Base-by-base conservation (phyloP, 2,797 vertebrate genomes). In the Picus viridis region DNA sequence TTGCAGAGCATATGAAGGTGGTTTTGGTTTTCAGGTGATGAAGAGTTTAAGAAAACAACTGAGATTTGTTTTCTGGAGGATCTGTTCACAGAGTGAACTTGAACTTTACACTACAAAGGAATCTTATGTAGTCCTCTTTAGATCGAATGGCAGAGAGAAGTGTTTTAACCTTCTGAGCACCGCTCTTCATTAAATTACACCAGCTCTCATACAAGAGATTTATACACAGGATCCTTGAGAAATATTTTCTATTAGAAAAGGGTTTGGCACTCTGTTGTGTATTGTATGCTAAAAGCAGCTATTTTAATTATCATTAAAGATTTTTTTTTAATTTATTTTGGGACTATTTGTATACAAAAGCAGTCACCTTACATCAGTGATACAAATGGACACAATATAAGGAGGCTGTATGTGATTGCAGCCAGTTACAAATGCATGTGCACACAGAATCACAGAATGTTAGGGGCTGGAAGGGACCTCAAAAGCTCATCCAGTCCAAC, bases 1-100 rank as follows among this genome's bases (percentile, higher is more conserved):
- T 92, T 89, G 47, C 32, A 68, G 85, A 65, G 41, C 77, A 51
- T 58, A 61, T 24, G 53, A 90, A 91, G 24, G 39, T 51, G 51
- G 81, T 72, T 79, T 76, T 61, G 58, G 16, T 69, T 89, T 79
- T 76, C 64, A 73, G 22, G 27, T 61, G 36, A 75, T 61, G n/a
- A 43, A 51, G 63, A 74, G 10, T 64, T 80, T 61, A 59, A 86
- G 53, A 34, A 88, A 93, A 54, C 4, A 18, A 23, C 43, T 32
- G 15, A 83, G 70, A 73, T 75, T 65, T 77, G 20, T 83, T 88
- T 87, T 89, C 61, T 45, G 0, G 20, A 22, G 12, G 14, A 64
- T 43, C 12, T 65, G 6, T 76, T 78, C 17, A 2, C 5, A 59
- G 58, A 83, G 3, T 20, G 23, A 72, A 30, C 10, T 72, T 69